Conservation (phyloP, 2,113 vertebrate species). For the Zootoca vivipara region DNA sequence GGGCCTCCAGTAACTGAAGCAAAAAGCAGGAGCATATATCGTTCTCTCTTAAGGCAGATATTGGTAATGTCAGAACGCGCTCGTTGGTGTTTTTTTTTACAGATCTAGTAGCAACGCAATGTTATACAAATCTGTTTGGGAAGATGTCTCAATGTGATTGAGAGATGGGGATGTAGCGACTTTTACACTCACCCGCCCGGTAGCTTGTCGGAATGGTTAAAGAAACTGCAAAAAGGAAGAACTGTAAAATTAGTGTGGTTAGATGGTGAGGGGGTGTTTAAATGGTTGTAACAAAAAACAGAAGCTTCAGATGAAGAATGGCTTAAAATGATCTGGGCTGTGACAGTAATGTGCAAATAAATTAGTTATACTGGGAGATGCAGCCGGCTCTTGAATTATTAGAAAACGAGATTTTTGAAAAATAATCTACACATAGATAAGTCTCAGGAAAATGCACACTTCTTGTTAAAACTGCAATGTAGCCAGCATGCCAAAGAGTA, state of each 20-base stretch:
- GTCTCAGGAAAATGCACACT: neutral
- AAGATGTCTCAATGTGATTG: neutral
- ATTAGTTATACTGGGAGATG: neutral
- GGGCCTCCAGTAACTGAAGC: neutral
- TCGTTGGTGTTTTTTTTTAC: neutral
- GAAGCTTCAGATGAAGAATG: neutral
- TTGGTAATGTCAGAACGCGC: too few species aligned
- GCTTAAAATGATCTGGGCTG: neutral
- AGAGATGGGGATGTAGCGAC: neutral
- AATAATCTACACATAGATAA: neutral
- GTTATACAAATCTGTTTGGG: neutral
- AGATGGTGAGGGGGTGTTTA: neutral
- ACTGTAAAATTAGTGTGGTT: too few species aligned
- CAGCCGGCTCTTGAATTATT: neutral
- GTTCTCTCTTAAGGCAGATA: neutral
- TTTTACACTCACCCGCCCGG: neutral
- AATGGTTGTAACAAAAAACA: neutral
- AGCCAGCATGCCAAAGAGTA: neutral
- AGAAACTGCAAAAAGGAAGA: neutral
- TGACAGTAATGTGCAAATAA: neutral
- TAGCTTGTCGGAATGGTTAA: neutral
- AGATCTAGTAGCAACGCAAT: neutral
- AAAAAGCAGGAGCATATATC: neutral
- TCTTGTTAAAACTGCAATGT: neutral
- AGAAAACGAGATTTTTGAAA: neutral